Evolutionary conservation across 2,888 invertebrate species (phyloP), one percentile per base, ranked within the genome.

Genomic region (Criorhina ranunculi): DNA sequence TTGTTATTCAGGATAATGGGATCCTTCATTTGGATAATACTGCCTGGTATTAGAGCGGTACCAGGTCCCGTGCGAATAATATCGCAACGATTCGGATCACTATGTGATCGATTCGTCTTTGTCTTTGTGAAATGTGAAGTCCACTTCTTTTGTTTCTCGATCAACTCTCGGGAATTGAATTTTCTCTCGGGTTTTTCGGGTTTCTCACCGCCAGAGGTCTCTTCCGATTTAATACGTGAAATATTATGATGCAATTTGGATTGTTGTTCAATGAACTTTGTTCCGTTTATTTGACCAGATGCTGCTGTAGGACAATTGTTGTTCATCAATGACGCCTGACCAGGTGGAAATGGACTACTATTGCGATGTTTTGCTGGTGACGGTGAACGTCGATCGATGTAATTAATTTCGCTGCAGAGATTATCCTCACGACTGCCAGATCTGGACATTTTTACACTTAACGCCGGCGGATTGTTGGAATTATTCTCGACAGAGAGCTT

Each of bases 131-230:
- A 98, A 92, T 97, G 97, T 81, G 96, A 96, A 33, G 97, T 97
- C 97, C 97, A 98, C 92, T 97, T 98, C 90, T 95, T 95, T 90
- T 97, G 97, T 89, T 97, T 96, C 91, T 97, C 97, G 87, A 97
- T 97, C 70, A 97, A 93, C 91, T 97, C 97, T 87, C 96, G 95
- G 85, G 96, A 96, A 89, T 95, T 95, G 88, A 96, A 95, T 89
- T 96, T 95, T 72, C 96, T 93, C 90, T 97, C 97, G 2, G 96
- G 96, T 91, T 96, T 96, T 89, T 96, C 96, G 0, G 96, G 96
- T 90, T 96, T 96, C 64, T 94, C 94, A 15, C 40, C 86, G 11
- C 69, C 60, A 8, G 60, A 4, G 92, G 91, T 87, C 86, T 94
- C 93, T 76, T 93, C 93, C 11, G 94, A 93, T 88, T 94, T 93